A percentile compares a stretch with the other conserved stretches of the same genome.
These are phyloP conservation scores for Anarhynchus alexandrinus DNA, from an alignment of 2,113 vertebrate genomes.

Conservation along the genomic window DNA sequence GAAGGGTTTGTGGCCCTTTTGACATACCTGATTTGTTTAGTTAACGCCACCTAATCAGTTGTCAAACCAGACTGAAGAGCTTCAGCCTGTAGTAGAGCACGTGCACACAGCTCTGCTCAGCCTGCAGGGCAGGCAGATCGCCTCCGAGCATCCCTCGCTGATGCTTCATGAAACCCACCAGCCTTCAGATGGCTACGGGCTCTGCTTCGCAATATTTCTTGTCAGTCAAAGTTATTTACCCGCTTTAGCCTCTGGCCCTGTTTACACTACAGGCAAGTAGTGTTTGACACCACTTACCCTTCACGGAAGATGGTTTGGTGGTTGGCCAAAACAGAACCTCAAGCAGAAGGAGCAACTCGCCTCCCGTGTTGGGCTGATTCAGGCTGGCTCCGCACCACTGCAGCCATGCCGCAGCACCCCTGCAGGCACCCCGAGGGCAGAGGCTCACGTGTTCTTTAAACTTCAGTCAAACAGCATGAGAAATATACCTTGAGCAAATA, in stretches of 20 bases:
- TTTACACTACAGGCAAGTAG: background rate
- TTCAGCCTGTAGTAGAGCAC: background rate
- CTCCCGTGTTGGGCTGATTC: rapidly evolving
- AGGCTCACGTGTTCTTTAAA: background rate
- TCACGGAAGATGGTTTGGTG: background rate
- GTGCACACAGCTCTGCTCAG: background rate
- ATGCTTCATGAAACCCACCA: background rate
- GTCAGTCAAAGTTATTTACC: background rate
- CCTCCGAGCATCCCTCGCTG: rapidly evolving
- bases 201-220: background rate
- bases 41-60: background rate
- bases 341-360: rapidly evolving
- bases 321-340: background rate
- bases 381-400: background rate
- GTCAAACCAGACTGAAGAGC: background rate
- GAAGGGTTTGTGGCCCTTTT: background rate
- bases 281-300: background rate
- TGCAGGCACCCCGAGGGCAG: background rate
- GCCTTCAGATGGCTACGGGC: background rate
- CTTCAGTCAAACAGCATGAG: background rate
- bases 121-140: background rate
- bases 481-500: background rate
- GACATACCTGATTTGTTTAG: background rate
- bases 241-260: background rate
- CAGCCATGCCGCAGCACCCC: rapidly evolving